phyloP scores from a whole-genome alignment of 2,113 vertebrate genomes.

The Regulus satrapa region DNA sequence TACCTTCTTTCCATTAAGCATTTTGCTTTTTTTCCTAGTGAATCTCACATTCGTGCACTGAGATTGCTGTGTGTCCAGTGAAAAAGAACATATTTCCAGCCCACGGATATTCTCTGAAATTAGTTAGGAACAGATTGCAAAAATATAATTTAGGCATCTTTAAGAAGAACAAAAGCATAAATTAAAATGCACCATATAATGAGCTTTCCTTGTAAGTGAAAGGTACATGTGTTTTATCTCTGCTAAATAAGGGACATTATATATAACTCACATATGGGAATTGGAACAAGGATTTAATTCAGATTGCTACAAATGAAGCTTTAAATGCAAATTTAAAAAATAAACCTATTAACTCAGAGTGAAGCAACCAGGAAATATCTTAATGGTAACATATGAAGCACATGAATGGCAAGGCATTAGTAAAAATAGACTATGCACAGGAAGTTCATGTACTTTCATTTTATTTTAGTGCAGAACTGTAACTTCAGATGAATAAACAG shows the following conservation, averaged over 20 bases:
- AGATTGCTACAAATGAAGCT: neutral
- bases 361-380: neutral
- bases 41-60: slow-evolving; percentile 73
- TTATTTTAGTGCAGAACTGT: neutral
- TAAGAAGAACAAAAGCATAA: neutral
- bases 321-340: neutral
- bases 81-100: slow-evolving; percentile 76
- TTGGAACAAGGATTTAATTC: neutral
- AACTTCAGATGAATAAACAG: neutral
- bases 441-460: neutral
- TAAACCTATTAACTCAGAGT: neutral
- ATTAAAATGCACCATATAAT: neutral
- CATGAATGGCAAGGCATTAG: neutral
- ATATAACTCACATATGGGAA: neutral
- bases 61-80: slow-evolving; percentile 66
- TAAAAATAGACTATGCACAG: neutral
- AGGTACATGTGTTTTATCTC: neutral
- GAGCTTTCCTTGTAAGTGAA: neutral
- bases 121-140: slow-evolving; percentile 12
- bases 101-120: slow-evolving; percentile 78
- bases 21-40: slow-evolving; percentile 28
- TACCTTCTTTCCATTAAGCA: slow-evolving; percentile 58
- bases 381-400: neutral
- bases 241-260: neutral
- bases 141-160: neutral